Evolutionary conservation across 2,888 invertebrate species (phyloP).

Genomic region (Pyrrhosoma nymphula): DNA sequence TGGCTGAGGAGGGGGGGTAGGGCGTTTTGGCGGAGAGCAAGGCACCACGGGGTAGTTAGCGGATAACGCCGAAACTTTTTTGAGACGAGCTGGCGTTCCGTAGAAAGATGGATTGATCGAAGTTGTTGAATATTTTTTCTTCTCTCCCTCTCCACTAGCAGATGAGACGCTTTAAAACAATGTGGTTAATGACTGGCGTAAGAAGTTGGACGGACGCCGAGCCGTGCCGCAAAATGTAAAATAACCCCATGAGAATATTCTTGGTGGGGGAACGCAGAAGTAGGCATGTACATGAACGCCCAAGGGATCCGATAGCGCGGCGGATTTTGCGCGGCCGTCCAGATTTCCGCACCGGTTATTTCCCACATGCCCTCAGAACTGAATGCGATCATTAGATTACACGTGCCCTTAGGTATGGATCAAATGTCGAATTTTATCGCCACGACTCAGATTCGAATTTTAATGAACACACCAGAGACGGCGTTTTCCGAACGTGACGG

Average conservation of each 20-base stretch:
- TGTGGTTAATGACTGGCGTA: constrained; percentile 21
- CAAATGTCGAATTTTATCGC: too few relatives aligned
- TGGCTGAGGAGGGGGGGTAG: not conserved
- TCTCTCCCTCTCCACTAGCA: not conserved
- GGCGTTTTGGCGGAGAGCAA: not conserved
- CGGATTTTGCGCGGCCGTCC: not conserved
- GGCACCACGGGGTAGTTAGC: constrained; percentile 12
- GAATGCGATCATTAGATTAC: not conserved
- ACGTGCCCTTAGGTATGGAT: too few relatives aligned
- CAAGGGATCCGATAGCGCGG: not conserved
- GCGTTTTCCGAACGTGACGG: too few relatives aligned
- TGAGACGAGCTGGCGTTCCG: not conserved
- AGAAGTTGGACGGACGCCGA: not conserved
- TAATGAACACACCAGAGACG: too few relatives aligned
- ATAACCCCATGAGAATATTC: not conserved
- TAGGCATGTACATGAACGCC: not conserved
- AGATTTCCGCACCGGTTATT: not conserved
- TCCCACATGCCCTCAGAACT: not conserved
- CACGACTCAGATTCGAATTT: too few relatives aligned
- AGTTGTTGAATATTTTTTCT: constrained; percentile 37
- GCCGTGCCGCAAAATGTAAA: not conserved
- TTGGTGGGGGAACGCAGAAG: not conserved
- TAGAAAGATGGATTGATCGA: constrained; percentile 57
- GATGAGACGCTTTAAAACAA: constrained; percentile 41
- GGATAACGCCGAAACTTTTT: constrained; percentile 35